phyloP scores from a whole-genome alignment of 2,113 vertebrate genomes.

The Pteronura brasiliensis region DNA sequence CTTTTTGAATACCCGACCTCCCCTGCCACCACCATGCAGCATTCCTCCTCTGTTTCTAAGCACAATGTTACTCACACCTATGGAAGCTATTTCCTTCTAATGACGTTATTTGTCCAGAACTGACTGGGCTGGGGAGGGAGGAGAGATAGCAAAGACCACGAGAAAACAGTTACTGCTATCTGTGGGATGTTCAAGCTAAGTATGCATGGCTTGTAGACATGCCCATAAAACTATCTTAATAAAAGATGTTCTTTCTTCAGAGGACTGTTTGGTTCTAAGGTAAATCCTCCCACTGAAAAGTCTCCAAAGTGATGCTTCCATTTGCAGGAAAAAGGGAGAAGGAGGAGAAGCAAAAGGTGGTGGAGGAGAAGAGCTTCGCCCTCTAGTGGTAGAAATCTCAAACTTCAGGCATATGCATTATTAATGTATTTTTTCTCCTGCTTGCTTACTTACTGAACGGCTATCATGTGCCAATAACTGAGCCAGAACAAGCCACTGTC shows the following conservation, averaged over 20 bases:
- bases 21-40: too few relatives aligned
- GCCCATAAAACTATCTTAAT: not conserved
- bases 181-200: not conserved
- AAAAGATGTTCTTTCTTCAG: not conserved
- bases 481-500: not conserved
- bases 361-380: not conserved
- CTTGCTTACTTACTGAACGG: not conserved
- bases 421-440: not conserved
- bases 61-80: not conserved
- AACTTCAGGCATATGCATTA: not conserved
- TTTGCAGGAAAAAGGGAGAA: not conserved
- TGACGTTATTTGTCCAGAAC: not conserved
- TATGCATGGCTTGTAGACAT: not conserved
- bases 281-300: not conserved
- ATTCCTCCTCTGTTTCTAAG: not conserved
- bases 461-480: not conserved
- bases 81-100: not conserved
- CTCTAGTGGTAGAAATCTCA: conserved; percentile 42
- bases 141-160: not conserved
- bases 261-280: not conserved
- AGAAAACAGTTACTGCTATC: not conserved
- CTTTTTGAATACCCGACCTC: not conserved
- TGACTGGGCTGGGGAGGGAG: not conserved
- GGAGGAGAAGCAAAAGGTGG: not conserved
- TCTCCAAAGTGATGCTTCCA: not conserved